Conservation (phyloP, 64 coral and sea anemone genomes). For the Montipora efflorescens region DNA sequence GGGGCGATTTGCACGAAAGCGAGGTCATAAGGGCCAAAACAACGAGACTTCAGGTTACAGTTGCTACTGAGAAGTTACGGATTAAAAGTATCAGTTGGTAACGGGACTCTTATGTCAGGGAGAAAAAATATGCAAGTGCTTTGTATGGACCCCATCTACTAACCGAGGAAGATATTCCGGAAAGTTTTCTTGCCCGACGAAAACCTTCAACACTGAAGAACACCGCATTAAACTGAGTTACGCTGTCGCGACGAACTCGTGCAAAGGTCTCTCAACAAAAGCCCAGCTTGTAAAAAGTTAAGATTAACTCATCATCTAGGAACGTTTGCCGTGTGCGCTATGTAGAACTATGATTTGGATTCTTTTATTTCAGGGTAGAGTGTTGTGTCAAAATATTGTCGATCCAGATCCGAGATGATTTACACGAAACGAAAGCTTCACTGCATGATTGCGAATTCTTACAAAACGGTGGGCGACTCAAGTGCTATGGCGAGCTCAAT, state of each 20-base stretch:
- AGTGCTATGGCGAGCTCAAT: not conserved
- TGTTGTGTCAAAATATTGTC: not conserved
- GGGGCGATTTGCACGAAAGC: too few relatives aligned
- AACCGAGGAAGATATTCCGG: not conserved
- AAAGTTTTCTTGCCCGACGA: not conserved
- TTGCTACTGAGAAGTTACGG: too few relatives aligned
- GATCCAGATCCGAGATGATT: not conserved
- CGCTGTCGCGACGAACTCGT: not conserved
- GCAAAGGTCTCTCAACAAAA: not conserved
- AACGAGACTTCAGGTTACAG: too few relatives aligned
- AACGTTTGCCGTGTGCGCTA: not conserved
- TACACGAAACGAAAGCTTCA: not conserved
- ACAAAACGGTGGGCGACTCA: not conserved
- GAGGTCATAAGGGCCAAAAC: too few relatives aligned
- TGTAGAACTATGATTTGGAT: not conserved
- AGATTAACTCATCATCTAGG: not conserved
- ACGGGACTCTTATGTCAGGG: too few relatives aligned
- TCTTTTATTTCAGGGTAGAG: not conserved
- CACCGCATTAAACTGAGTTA: not conserved
- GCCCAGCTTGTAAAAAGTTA: not conserved
- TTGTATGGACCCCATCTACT: not conserved
- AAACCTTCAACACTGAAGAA: not conserved
- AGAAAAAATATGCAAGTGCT: not conserved
- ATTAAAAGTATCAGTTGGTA: too few relatives aligned
- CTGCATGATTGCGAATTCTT: not conserved